Evolutionary conservation across 2,797 vertebrate species (phyloP), one percentile per base, ranked within the genome.

Genomic region (Crax fasciolata): DNA sequence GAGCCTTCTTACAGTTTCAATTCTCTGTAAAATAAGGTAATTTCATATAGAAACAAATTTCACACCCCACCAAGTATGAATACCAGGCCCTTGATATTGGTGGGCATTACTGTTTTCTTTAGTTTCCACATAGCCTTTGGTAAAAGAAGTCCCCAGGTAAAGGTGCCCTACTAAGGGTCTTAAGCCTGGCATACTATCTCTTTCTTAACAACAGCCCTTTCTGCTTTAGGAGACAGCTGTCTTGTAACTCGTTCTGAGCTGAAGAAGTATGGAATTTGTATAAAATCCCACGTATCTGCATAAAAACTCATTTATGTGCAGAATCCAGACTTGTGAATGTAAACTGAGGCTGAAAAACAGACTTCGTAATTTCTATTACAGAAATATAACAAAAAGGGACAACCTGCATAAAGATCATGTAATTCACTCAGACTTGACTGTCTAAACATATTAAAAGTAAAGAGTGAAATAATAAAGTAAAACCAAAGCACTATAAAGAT

Each of bases 11-110:
- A 72, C 15, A 30, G 23, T 66, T 93, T 85, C 41, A 66, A 7
- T 87, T 95, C 90, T 85, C 52, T 90, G 49, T 83, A 71, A 83
- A 88, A 79, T 55, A 58, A 86, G 28, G n/a, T 74, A 75, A 90
- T 90, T 95, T 97, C 51, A 46, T 91, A 44, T 28, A 83, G 76
- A 89, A 96, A 91, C 43, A 93, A 74, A 95, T 91, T 93, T 89
- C 80, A 89, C 73, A 89, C 43, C 6, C 74, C 93, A 68, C 48
- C 68, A 71, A 79, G 35, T 89, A 18, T 46, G 44, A 83, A 58
- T 77, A 41, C 49, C 19, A 74, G n/a, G 28, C 20, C 48, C 74
- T 89, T 48, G 61, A 51, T 94, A 75, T 77, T 84, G 75, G 63
- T 54, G n/a, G 67, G 48, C 90, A 80, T 93, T 94, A 54, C 61